A percentile compares a stretch with the other conserved stretches of the same genome.
Evolutionary conservation across 2,797 vertebrate genomes (phyloP).

Genomic region (Argyrosomus regius): DNA sequence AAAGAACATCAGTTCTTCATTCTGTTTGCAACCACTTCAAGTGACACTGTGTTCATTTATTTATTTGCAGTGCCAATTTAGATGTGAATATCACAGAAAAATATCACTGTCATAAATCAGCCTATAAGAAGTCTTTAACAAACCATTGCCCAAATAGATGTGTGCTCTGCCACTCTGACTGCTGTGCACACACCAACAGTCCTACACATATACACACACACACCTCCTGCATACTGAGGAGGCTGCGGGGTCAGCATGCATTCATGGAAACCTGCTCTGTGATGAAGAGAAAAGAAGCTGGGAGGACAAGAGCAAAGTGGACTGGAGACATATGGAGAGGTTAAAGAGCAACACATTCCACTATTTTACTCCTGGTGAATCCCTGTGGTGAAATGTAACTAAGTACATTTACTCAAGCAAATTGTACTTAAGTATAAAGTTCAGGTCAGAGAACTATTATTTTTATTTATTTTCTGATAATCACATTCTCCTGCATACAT

Average conservation of each 20-base stretch:
- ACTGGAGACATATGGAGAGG: slow-evolving; percentile 59
- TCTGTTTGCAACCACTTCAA: slow-evolving; percentile 19
- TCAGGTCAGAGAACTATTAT: no score
- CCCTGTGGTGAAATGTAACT: neutral
- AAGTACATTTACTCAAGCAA: neutral
- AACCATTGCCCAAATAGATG: slow-evolving; percentile 13
- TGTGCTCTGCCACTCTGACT: slow-evolving; percentile 24
- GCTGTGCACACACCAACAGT: slow-evolving; percentile 12
- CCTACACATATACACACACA: slow-evolving; percentile 28
- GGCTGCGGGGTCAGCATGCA: slow-evolving; percentile 70
- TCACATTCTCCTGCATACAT: no score
- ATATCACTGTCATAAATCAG: slow-evolving; percentile 34
- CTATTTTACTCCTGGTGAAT: slow-evolving; percentile 46
- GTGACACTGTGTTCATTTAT: slow-evolving; percentile 5
- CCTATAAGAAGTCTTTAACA: slow-evolving; percentile 26
- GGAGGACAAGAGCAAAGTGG: slow-evolving; percentile 34
- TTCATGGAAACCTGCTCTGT: slow-evolving; percentile 58
- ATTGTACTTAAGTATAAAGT: no score
- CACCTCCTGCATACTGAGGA: slow-evolving; percentile 50
- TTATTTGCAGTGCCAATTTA: slow-evolving; percentile 27
- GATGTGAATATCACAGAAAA: slow-evolving; percentile 25
- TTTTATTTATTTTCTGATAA: no score
- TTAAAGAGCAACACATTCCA: slow-evolving; percentile 56
- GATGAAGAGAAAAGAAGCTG: slow-evolving; percentile 65
- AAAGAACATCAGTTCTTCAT: slow-evolving; percentile 22